phyloP scores from a whole-genome alignment of 1,140 invertebrate species.

The Drosophila murphyi region DNA sequence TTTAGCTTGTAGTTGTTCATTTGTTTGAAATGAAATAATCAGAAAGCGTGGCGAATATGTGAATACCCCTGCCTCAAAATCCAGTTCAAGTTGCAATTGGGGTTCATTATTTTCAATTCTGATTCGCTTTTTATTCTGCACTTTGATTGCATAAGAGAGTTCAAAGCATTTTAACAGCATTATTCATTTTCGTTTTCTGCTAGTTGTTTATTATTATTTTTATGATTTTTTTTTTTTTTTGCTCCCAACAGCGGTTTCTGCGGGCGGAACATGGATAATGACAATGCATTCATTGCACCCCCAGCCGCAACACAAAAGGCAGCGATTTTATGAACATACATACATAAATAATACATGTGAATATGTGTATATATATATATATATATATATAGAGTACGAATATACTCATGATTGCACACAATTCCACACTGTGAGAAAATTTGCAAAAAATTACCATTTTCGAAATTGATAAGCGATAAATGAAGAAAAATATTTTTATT shows the following conservation, averaged over 20 bases:
- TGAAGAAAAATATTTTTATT: neutral
- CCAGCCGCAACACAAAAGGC: constrained; percentile 23
- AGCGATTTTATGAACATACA: constrained; percentile 24
- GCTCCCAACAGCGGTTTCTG: neutral
- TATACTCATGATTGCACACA: neutral
- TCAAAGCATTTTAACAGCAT: constrained; percentile 60
- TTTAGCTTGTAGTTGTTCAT: neutral
- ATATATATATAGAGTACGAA: constrained; percentile 1
- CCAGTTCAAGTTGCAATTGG: constrained; percentile 6
- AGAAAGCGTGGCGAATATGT: constrained; percentile 61
- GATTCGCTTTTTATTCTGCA: constrained; percentile 29
- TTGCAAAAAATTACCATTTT: no score
- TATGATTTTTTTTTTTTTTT: neutral
- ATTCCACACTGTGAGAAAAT: constrained; percentile 11
- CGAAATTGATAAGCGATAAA: no score
- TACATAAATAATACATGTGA: neutral
- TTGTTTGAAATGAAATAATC: constrained; percentile 29
- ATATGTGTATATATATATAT: neutral
- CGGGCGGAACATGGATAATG: constrained; percentile 41
- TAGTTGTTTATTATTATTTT: constrained; percentile 29
- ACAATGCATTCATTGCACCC: constrained; percentile 54
- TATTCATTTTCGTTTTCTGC: constrained; percentile 63
- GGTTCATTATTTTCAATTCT: constrained; percentile 63
- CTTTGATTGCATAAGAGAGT: constrained; percentile 51
- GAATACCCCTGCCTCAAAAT: neutral